Evolutionary conservation across 2,113 vertebrate species (phyloP), one percentile per base, ranked within the genome.

Genomic region (Polyodon spathula): DNA sequence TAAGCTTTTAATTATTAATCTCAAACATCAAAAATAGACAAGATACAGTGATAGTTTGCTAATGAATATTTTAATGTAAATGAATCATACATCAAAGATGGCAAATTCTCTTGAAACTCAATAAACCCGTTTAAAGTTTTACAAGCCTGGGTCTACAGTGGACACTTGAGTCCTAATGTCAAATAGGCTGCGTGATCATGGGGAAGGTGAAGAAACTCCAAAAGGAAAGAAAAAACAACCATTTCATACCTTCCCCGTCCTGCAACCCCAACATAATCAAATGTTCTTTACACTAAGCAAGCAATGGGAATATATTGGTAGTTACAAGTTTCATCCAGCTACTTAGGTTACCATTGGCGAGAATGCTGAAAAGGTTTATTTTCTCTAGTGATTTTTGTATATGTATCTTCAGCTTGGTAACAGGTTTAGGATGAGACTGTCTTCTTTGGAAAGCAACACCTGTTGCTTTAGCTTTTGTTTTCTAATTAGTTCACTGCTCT

Each of bases 11-110:
- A 27, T 27, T 27, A 84, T 74, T 82, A 83, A 86, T 82, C 83
- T 68, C 77, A 89, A 85, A 81, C 74, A 76, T 81, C 80, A 85
- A 80, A 84, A 82, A 80, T 75, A 77, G 84, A 68, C 53, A 73
- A 73, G 76, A 75, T 82, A 75, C 54, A 72, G 74, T 76, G 72
- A 77, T 79, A 79, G 82, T 75, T 79, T 83, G 79, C n/a, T 84
- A 84, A 86, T 84, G 81, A 86, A 84, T 83, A 82, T 84, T 84
- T 84, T 77, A 81, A 74, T 54, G 53, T 55, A 59, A 42, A 81
- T 84, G 78, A 80, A 84, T 84, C 77, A 78, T 72, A 78, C 73
- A 84, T 80, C 76, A 74, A 75, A 80, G 72, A 67, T 65, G 40
- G 54, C 41, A 60, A 55, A 56, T 65, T 44, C 43, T 65, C 38